These are phyloP conservation scores for Cardinalis cardinalis DNA, from an alignment of 2,113 vertebrate genomes.

Conservation along the genomic window DNA sequence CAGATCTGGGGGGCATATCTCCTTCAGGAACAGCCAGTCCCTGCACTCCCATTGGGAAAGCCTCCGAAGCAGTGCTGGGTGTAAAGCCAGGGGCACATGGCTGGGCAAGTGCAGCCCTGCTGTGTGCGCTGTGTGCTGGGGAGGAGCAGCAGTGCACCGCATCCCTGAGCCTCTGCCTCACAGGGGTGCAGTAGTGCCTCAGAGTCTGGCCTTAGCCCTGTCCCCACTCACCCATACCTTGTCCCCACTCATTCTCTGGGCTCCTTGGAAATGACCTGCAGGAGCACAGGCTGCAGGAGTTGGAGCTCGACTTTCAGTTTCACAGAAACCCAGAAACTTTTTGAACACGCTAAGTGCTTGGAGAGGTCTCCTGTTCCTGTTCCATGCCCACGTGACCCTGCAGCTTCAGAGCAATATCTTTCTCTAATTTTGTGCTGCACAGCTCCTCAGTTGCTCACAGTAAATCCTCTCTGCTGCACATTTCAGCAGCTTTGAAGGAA, in stretches of 20 bases:
- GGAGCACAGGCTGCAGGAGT: neutral
- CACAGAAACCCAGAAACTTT: neutral
- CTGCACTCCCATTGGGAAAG: neutral
- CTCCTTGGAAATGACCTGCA: neutral
- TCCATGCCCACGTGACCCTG: neutral
- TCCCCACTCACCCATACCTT: neutral
- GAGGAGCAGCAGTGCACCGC: fast-evolving
- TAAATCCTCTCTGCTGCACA: neutral
- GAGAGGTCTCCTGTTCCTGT: neutral
- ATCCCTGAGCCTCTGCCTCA: neutral
- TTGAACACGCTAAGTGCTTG: fast-evolving
- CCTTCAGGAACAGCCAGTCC: neutral
- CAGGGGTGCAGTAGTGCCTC: neutral
- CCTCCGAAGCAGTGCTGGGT: neutral
- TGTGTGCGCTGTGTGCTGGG: neutral
- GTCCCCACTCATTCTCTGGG: neutral
- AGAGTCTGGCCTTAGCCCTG: neutral
- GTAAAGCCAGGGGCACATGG: neutral
- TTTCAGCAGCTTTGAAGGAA: conserved; percentile 1
- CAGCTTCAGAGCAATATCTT: neutral
- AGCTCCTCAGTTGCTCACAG: neutral
- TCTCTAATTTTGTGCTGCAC: neutral
- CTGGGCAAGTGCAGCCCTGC: neutral
- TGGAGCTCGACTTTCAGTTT: neutral
- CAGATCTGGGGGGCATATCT: neutral